phyloP scores from a whole-genome alignment of 2,797 vertebrate genomes.

The Menidia menidia region DNA sequence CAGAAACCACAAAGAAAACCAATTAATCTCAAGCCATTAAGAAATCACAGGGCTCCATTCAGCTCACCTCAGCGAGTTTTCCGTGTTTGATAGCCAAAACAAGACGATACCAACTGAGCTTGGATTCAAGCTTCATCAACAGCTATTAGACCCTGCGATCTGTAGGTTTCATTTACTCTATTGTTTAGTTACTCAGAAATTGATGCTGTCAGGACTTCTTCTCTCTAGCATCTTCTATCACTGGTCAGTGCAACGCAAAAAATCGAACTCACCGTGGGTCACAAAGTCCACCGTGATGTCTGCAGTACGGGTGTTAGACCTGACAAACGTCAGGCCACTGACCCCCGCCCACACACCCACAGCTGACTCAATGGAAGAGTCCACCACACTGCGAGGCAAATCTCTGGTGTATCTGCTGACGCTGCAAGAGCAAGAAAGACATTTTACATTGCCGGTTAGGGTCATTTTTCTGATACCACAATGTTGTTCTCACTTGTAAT shows the following conservation, averaged over 20 bases:
- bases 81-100: conserved; percentile 7
- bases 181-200: not conserved
- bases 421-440: conserved; percentile 48
- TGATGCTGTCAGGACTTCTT: not conserved
- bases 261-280: conserved; percentile 68
- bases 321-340: conserved; percentile 76
- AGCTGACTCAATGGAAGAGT: conserved; percentile 75
- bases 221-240: not conserved
- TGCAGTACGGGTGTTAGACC: conserved; percentile 61
- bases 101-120: conserved; percentile 20
- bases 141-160: conserved; percentile 4
- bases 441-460: not conserved
- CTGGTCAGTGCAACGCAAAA: conserved; percentile 3
- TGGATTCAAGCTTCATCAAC: conserved; percentile 25
- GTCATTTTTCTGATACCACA: not conserved
- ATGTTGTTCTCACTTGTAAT: not conserved
- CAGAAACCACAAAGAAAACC: conserved; percentile 52
- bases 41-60: conserved; percentile 49
- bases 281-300: conserved; percentile 82
- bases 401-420: conserved; percentile 77
- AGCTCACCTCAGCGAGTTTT: conserved; percentile 30
- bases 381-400: conserved; percentile 76
- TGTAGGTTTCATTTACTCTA: not conserved
- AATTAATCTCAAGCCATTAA: conserved; percentile 36
- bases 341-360: conserved; percentile 76